Conservation (phyloP, 2,113 vertebrate species). For the Noctilio leporinus region DNA sequence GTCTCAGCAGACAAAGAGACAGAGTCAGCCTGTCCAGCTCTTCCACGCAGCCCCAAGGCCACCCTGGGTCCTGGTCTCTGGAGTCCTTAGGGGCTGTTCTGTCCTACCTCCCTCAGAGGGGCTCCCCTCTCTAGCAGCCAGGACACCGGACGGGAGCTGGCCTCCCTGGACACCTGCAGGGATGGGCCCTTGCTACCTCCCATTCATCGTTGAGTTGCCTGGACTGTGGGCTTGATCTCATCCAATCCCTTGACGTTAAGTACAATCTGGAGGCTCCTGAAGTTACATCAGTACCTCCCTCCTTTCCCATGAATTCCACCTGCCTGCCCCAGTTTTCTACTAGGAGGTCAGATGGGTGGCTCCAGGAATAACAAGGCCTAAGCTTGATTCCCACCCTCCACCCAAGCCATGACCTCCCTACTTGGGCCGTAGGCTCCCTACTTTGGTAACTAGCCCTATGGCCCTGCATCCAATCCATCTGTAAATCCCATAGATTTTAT, state of each 20-base stretch:
- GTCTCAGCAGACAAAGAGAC: constrained; percentile 8
- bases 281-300: not conserved
- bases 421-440: not conserved
- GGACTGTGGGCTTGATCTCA: not conserved
- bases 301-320: not conserved
- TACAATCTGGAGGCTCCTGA: not conserved
- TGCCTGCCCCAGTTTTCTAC: not conserved
- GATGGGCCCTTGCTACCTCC: not conserved
- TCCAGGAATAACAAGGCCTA: not conserved
- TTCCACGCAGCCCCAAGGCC: not conserved
- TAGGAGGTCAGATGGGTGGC: not conserved
- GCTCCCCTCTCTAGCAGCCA: not conserved
- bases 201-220: rapidly evolving
- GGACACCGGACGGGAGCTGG: not conserved
- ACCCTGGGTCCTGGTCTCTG: not conserved
- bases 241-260: not conserved
- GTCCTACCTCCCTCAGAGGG: not conserved
- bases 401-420: not conserved
- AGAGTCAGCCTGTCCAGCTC: not conserved
- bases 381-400: not conserved
- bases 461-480: not conserved
- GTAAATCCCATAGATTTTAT: not conserved
- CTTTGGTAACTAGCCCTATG: not conserved
- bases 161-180: not conserved
- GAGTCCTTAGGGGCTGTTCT: not conserved